Base-by-base conservation (phyloP, 1,140 invertebrate genomes). In the Ooceraea biroi region DNA sequence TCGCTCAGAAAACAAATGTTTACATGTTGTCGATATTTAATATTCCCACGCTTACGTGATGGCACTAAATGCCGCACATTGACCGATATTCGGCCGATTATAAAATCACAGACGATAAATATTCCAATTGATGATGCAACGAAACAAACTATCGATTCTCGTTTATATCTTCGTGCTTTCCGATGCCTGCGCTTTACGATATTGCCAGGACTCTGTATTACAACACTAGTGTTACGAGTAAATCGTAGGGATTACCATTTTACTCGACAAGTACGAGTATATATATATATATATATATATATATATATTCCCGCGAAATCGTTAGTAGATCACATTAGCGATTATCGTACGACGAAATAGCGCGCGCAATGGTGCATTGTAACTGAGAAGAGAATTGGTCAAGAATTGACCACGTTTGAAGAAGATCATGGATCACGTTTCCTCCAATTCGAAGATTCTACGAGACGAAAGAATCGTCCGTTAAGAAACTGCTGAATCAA, bases 1-100 rank as follows among this genome's bases (percentile, higher is more conserved):
- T 89, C 92, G 92, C 80, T 69, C 74, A 83, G 71, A 88, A 90
- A 84, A 85, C 91, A 88, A 77, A 93, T 94, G 93, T 94, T 92
- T 94, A 93, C 91, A 92, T 94, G 94, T 94, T 94, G 93, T 94
- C 94, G 91, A 93, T 94, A 94, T 94, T 36, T 84, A 94, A 94
- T 91, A 94, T 93, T 93, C 90, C 93, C 94, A 94, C 94, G 94
- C 94, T 94, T 94, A 94, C 93, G 94, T 94, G 92, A 94, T 91
- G 93, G 93, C 94, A 94, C 94, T 93, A 92, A 90, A 94, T 94
- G 94, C 94, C 93, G 94, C 94, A 94, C 94, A 92, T 36, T 90
- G 93, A 91, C 92, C 92, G 84, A 84, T 68, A 89, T 90, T 91
- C 90, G 91, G 92, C 91, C 90, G 88, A 86, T 85, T 22, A 44